These are phyloP conservation scores for Chaetura pelagica DNA, from an alignment of 2,113 vertebrate genomes.

Conservation along the genomic window DNA sequence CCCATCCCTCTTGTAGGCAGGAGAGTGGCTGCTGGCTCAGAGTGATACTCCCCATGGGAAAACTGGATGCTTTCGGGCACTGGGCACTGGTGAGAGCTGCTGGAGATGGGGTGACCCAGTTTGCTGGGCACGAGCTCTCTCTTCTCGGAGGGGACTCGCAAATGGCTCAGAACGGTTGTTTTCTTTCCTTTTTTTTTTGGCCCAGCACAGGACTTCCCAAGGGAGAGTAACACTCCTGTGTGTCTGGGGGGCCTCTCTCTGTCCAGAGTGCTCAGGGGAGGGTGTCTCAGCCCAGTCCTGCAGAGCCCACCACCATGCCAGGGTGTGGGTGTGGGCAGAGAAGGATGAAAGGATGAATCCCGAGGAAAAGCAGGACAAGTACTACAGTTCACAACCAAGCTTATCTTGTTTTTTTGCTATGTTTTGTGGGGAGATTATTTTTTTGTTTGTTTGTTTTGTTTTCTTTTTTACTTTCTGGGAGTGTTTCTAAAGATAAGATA, in stretches of 20 bases:
- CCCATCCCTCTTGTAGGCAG: background rate
- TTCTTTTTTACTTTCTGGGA: background rate
- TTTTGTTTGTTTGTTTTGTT: background rate
- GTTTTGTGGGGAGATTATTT: too few species aligned
- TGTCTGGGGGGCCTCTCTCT: background rate
- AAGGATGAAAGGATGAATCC: background rate
- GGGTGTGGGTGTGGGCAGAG: background rate
- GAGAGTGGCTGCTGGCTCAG: background rate
- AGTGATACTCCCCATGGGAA: background rate
- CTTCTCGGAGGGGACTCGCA: background rate
- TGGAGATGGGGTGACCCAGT: background rate
- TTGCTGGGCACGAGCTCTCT: background rate
- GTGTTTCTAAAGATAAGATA: background rate
- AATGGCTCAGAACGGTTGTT: background rate
- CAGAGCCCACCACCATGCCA: background rate
- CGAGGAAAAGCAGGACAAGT: background rate
- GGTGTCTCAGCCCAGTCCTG: background rate
- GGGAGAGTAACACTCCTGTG: background rate
- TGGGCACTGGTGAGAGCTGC: background rate
- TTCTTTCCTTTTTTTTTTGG: background rate
- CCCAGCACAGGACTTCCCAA: background rate
- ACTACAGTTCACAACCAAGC: accelerated
- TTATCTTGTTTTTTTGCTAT: background rate
- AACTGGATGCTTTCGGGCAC: background rate
- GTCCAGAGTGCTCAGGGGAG: background rate